Conservation (phyloP, 2,888 invertebrate species). For the Cheilosia urbana region DNA sequence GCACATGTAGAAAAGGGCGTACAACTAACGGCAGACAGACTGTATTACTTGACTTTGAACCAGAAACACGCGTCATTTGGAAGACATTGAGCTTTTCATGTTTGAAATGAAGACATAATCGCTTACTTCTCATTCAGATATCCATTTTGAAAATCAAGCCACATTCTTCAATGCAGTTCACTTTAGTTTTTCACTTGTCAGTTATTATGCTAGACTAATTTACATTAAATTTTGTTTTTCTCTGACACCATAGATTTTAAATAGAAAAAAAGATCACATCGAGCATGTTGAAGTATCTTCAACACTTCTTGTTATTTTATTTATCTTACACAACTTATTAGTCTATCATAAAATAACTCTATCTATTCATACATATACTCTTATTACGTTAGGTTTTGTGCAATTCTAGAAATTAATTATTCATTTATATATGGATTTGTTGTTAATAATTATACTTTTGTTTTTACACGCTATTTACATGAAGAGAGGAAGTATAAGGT, state of each 20-base stretch:
- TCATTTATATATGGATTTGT: conserved; percentile 12
- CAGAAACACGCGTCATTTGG: neutral
- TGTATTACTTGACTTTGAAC: neutral
- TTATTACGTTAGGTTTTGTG: conserved; percentile 46
- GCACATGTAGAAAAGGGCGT: conserved; percentile 13
- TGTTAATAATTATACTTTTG: conserved; percentile 11
- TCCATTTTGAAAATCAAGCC: neutral
- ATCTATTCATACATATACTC: conserved; percentile 19
- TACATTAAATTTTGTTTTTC: neutral
- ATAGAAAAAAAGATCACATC: conserved; percentile 39
- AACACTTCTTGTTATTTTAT: conserved; percentile 28
- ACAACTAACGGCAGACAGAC: neutral
- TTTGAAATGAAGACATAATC: neutral
- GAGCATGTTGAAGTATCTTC: conserved; percentile 38
- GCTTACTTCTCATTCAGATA: neutral
- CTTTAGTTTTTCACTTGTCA: neutral
- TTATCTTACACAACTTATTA: conserved; percentile 51
- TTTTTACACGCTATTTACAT: conserved; percentile 64
- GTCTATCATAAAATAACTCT: conserved; percentile 40
- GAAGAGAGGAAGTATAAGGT: conserved; percentile 41
- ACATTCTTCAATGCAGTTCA: neutral
- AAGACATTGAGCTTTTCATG: neutral
- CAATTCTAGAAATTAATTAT: conserved; percentile 32
- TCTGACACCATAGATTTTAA: neutral
- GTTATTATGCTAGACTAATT: too few species aligned